A percentile compares a stretch with the other conserved stretches of the same genome.
These are phyloP conservation scores for Tiliacea citrago DNA, from an alignment of 2,888 invertebrate species.

Conservation along the genomic window DNA sequence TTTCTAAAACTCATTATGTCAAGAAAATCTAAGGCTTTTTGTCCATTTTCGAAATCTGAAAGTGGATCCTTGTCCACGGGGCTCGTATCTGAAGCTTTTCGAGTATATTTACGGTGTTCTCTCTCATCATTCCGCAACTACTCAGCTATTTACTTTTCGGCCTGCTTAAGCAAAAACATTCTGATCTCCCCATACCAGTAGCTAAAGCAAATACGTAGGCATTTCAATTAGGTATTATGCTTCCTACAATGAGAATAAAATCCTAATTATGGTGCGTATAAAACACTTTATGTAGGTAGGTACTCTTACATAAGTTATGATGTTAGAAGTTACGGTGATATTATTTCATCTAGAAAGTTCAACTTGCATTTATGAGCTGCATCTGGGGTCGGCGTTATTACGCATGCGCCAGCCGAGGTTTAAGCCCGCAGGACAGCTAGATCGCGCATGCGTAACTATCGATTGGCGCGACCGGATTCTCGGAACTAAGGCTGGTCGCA, in stretches of 20 bases:
- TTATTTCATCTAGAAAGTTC: conserved; percentile 11
- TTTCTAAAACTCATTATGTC: too few species aligned
- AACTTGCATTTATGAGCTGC: neutral
- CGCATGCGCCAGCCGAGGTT: neutral
- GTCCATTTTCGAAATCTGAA: neutral
- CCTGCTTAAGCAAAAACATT: neutral
- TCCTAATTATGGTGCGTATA: neutral
- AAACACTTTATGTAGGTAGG: neutral
- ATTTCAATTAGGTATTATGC: neutral
- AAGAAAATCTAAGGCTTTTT: neutral
- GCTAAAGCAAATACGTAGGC: neutral
- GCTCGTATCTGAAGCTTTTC: neutral
- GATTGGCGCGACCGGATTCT: conserved; percentile 1
- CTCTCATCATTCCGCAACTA: neutral
- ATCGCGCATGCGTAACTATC: conserved; percentile 14
- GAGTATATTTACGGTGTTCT: neutral
- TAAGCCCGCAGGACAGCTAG: neutral
- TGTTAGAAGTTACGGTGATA: neutral
- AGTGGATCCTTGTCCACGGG: neutral
- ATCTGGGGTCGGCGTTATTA: neutral
- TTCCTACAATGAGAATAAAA: neutral
- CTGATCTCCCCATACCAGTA: too few species aligned
- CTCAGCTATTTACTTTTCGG: neutral
- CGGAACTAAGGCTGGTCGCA: conserved; percentile 15
- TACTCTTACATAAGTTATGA: too few species aligned